Evolutionary conservation across 1,140 invertebrate species (phyloP).

Genomic region (Ylistrum balloti): DNA sequence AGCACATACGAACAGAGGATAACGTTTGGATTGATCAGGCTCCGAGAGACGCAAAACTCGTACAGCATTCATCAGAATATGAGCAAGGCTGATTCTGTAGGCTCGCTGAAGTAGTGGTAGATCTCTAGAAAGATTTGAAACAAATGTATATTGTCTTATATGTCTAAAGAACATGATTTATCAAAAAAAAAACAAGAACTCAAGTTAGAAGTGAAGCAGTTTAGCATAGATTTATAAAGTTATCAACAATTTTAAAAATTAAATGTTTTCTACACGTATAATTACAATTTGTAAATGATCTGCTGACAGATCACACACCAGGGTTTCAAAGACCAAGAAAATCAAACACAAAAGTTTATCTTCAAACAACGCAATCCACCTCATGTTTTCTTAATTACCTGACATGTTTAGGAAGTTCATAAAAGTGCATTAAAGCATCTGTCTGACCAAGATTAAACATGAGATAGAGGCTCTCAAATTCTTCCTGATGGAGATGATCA

Average conservation of each 20-base stretch:
- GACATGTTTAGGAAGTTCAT: slow-evolving; percentile 59
- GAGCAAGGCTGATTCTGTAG: slow-evolving; percentile 64
- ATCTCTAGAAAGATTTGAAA: slow-evolving; percentile 57
- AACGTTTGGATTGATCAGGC: slow-evolving; percentile 47
- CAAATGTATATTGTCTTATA: neutral
- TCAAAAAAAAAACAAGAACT: too few relatives aligned
- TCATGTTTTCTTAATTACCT: too few relatives aligned
- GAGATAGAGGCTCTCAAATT: slow-evolving; percentile 77
- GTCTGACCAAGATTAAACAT: slow-evolving; percentile 76
- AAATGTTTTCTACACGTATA: too few relatives aligned
- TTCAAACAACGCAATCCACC: too few relatives aligned
- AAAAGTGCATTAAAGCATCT: slow-evolving; percentile 70
- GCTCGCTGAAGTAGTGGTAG: slow-evolving; percentile 51
- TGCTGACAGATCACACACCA: too few relatives aligned
- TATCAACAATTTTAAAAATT: too few relatives aligned
- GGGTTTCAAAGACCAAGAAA: too few relatives aligned
- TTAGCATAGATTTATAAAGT: too few relatives aligned
- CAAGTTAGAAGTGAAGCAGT: too few relatives aligned
- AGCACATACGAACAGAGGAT: slow-evolving; percentile 67
- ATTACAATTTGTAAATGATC: too few relatives aligned
- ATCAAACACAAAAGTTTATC: too few relatives aligned
- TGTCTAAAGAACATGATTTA: too few relatives aligned
- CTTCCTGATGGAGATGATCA: slow-evolving; percentile 60
- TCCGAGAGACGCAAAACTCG: slow-evolving; percentile 51
- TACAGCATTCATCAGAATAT: slow-evolving; percentile 65